Percentiles rank a stretch among this genome's conserved stretches.
Conservation (phyloP, 2,113 vertebrate genomes). For the Trogon melanurus region DNA sequence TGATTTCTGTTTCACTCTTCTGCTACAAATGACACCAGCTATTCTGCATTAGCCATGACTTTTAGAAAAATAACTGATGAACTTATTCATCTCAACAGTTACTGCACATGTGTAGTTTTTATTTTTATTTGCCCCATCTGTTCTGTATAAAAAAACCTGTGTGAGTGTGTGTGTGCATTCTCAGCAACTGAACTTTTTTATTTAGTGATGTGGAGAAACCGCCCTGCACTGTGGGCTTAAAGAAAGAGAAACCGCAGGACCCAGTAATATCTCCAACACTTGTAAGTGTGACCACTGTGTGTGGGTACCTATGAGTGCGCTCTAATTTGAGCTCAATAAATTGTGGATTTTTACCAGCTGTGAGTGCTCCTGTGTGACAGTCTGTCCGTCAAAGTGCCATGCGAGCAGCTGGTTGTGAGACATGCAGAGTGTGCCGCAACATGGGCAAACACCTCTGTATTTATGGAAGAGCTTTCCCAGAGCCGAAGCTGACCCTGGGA, state of each 20-base stretch:
- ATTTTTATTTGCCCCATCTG: neutral
- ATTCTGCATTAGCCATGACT: neutral
- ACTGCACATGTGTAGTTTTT: neutral
- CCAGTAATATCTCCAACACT: neutral
- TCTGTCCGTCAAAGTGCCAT: neutral
- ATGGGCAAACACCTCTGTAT: neutral
- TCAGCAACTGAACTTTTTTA: neutral
- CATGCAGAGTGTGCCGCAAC: accelerated
- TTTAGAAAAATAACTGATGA: neutral
- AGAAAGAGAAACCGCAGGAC: neutral
- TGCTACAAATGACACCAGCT: neutral
- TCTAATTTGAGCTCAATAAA: neutral
- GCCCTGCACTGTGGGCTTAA: neutral
- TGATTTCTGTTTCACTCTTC: slow-evolving; percentile 18
- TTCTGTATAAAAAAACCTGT: neutral
- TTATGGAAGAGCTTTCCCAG: neutral
- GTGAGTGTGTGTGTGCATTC: neutral
- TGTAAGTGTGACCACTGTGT: neutral
- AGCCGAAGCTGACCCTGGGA: neutral
- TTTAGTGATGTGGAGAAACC: neutral
- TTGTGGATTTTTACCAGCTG: neutral
- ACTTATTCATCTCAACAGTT: neutral
- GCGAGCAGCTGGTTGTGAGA: accelerated
- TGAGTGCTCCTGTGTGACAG: neutral
- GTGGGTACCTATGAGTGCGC: neutral